Base-by-base conservation (phyloP, 2,797 vertebrate genomes). In the Dromococcyx pavoninus region DNA sequence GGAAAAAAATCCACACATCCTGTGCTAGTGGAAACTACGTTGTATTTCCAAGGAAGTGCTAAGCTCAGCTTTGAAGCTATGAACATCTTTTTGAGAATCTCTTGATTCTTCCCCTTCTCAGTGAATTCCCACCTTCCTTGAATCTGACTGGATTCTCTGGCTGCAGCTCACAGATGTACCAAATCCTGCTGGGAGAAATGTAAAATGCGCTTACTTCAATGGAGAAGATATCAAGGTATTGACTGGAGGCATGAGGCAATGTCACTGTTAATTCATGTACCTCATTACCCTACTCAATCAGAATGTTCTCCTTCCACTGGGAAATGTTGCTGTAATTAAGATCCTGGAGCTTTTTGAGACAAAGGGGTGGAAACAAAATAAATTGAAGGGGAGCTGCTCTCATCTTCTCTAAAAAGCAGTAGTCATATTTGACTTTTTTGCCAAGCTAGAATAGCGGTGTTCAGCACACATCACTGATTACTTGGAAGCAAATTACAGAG, bases 311-410 rank as follows among this genome's bases (percentile, higher is more conserved):
- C 37, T 65, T 94, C 87, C 62, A 24, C 56, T 54, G 71, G 89
- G 89, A 67, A 91, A 24, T 53, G 35, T 21, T 50, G 50, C 60
- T 56, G 32, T 93, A 95, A 92, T 95, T 91, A 95, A 91, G 70
- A 89, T 70, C 25, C 32, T 43, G 15, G 13, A 77, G 61, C 7
- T 86, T 94, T 91, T 72, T 84, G 60, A 72, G 32, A 50, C 73
- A 72, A 83, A 62, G 7, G 7, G 79, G 25, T 39, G 60, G 64
- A 78, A 77, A 33, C 21, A 57, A 85, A 88, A 79, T 56, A 60
- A 91, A 91, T 51, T 69, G 37, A 64, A 80, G 21, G 10, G 33
- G 21, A 61, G 22, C 17, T 80, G 23, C 54, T 88, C 60, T 75
- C 66, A 60, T 33, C 65, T 88, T 75, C 60, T 86, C 46, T 57